Base-by-base conservation (phyloP, 2,888 invertebrate genomes). In the Amphipoea oculea region DNA sequence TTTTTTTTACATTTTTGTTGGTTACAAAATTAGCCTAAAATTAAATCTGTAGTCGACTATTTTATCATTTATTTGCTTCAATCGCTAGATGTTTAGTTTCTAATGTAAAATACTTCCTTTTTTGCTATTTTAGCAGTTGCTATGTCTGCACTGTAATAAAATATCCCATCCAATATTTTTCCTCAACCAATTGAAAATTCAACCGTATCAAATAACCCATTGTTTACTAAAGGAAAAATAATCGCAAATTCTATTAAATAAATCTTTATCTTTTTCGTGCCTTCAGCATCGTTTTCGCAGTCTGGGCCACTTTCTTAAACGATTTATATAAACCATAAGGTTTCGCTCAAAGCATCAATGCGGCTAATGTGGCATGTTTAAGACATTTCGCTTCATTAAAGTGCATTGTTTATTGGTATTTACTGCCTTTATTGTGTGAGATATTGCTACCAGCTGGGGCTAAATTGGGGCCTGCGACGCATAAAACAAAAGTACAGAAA, bases 291-390 rank as follows among this genome's bases (percentile, higher is more conserved):
- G 72, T 54, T 84, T 73, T 73, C 76, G 45, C 81, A 72, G 78
- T 75, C 83, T 69, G 71, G 45, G 62, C 76, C 40, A 79, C 86
- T 87, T 86, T 87, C 87, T 83, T 81, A 79, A 88, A 83, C 85
- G 73, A 83, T 86, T 88, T 86, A 85, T 73, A 76, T 70, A 80
- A 78, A 48, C 82, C 80, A 83, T 83, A 86, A 86, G 86, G 76
- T 84, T 85, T 85, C 78, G 76, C 83, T 86, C 87, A 90, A 89
- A 89, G 90, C 85, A 87, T 86, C 87, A 88, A 87, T 90, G 88
- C 82, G 78, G 84, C 88, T 90, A 91, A 92, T 90, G 90, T 90
- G 92, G 86, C 90, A 90, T 89, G 89, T 91, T 92, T 90, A 90
- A 88, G 90, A 85, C 84, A 78, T 89, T 84, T 88, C 82, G 76